phyloP scores from a whole-genome alignment of 2,888 invertebrate species.

The Drosophila anomelani region DNA sequence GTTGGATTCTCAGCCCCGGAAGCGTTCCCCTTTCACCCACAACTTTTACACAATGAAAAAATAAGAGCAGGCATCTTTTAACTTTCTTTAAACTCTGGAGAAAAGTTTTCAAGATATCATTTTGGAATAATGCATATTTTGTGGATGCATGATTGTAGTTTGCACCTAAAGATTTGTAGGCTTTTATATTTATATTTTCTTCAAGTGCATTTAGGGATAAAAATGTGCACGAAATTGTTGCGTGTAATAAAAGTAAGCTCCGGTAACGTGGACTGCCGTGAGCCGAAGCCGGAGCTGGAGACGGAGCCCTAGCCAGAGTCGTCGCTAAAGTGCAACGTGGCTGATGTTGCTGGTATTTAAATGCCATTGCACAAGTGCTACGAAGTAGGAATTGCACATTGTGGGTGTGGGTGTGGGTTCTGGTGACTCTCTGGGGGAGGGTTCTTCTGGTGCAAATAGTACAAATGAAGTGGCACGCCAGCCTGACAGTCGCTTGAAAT shows the following conservation, averaged over 20 bases:
- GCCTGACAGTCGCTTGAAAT: constrained; percentile 47
- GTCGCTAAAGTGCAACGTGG: constrained; percentile 29
- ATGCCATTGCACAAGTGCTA: constrained; percentile 23
- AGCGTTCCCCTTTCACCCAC: constrained; percentile 4
- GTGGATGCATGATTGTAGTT: neutral
- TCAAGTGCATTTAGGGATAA: constrained; percentile 9
- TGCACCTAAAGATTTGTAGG: too few species aligned
- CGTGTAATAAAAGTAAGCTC: constrained; percentile 35
- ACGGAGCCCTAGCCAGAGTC: neutral
- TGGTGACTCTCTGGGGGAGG: neutral
- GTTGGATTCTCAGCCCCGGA: constrained; percentile 12
- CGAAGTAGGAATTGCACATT: neutral
- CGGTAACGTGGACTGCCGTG: constrained; percentile 20
- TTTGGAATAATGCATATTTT: neutral
- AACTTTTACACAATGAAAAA: constrained; percentile 6
- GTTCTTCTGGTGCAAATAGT: constrained; percentile 15
- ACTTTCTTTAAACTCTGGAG: neutral
- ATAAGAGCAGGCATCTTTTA: neutral
- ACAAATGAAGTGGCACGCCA: constrained; percentile 61
- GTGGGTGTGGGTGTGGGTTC: neutral
- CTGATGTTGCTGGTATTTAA: constrained; percentile 34
- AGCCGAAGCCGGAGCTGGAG: constrained; percentile 9
- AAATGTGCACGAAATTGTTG: constrained; percentile 41
- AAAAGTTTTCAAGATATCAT: neutral
- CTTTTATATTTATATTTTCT: neutral